A percentile compares a stretch with the other conserved stretches of the same genome.
Conservation (phyloP, 1,140 invertebrate species). For the Ctenoplectra terminalis region DNA sequence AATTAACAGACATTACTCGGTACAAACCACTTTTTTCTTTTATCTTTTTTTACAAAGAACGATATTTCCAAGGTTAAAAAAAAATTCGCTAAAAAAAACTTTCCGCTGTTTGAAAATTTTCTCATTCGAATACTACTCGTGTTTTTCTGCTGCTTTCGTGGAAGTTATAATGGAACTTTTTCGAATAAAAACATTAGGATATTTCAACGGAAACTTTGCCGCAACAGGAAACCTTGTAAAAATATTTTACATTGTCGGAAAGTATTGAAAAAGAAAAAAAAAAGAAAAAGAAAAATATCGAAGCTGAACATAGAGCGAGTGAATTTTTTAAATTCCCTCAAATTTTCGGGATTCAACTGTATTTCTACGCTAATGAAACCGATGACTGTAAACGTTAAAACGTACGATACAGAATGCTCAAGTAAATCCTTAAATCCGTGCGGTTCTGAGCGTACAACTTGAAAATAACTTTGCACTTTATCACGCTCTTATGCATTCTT, state of each 20-base stretch:
- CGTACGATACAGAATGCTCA: not conserved
- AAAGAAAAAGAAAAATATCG: too few species aligned
- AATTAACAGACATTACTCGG: too few species aligned
- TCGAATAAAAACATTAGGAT: not conserved
- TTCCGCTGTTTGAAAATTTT: not conserved
- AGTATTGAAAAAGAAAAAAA: too few species aligned
- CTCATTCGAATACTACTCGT: not conserved
- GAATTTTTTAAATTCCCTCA: too few species aligned
- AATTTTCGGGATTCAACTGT: too few species aligned
- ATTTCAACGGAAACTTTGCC: not conserved
- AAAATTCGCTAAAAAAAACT: not conserved
- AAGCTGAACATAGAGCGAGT: too few species aligned
- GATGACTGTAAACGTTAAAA: not conserved
- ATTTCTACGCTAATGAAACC: too few species aligned
- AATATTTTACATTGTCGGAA: too few species aligned
- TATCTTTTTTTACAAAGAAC: too few species aligned
- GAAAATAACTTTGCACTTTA: not conserved
- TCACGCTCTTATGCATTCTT: not conserved
- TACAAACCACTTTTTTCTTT: too few species aligned
- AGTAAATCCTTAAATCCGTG: not conserved
- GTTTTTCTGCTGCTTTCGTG: not conserved
- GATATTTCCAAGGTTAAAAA: not conserved
- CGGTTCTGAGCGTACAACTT: not conserved
- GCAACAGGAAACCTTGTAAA: too few species aligned
- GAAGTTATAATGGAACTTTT: slow-evolving; percentile 1